Percentiles rank a stretch among this genome's conserved stretches.
phyloP scores from a whole-genome alignment of 2,113 vertebrate species.

The Cyprinodon tularosa region DNA sequence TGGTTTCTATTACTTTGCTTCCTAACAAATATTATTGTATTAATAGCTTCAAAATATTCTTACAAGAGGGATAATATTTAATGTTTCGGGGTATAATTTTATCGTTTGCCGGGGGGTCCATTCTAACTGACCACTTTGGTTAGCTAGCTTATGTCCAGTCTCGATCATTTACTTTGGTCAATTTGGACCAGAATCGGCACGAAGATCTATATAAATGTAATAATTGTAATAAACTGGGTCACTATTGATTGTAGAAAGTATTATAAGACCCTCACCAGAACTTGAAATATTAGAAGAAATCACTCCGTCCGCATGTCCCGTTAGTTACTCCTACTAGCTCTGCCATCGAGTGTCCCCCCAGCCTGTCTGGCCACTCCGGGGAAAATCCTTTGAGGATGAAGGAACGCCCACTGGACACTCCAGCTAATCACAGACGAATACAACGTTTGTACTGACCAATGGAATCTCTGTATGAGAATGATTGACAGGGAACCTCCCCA shows the following conservation, averaged over 20 bases:
- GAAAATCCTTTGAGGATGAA: conserved; percentile 47
- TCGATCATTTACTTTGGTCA: conserved; percentile 55
- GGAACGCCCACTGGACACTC: conserved; percentile 25
- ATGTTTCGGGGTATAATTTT: conserved; percentile 35
- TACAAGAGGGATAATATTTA: background rate
- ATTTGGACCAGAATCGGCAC: conserved; percentile 20
- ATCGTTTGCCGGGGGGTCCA: conserved; percentile 46
- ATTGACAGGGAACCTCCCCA: conserved; percentile 48
- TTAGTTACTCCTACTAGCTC: conserved; percentile 72
- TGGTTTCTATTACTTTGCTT: background rate
- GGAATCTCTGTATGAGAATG: background rate
- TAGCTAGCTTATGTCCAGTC: conserved; percentile 67
- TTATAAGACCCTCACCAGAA: conserved; percentile 70
- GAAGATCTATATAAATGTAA: conserved; percentile 19
- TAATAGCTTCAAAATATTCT: conserved; percentile 30
- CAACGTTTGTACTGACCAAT: conserved; percentile 49
- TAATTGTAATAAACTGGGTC: background rate
- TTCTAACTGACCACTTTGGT: conserved; percentile 69
- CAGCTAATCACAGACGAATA: conserved; percentile 56
- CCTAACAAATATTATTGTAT: background rate
- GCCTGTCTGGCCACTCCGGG: conserved; percentile 61
- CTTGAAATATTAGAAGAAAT: conserved; percentile 62
- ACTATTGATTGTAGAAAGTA: conserved; percentile 34
- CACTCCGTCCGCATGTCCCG: conserved; percentile 76
- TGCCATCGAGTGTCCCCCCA: conserved; percentile 76